A percentile compares a stretch with the other conserved stretches of the same genome.
These are phyloP conservation scores for Anas acuta DNA, from an alignment of 2,797 vertebrate species.

Conservation along the genomic window DNA sequence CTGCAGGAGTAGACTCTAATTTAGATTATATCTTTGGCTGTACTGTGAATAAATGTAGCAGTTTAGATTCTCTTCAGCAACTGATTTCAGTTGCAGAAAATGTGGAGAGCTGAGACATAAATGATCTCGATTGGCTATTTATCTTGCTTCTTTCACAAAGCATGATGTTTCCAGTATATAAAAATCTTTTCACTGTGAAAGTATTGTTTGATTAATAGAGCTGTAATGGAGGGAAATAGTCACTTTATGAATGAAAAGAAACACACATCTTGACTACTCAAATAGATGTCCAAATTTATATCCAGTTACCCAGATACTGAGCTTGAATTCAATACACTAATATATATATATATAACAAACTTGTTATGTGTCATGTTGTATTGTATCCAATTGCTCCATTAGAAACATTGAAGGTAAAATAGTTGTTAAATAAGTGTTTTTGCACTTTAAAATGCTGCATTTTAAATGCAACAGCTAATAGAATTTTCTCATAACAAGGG, in stretches of 20 bases:
- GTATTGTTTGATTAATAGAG: not conserved
- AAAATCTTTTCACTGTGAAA: not conserved
- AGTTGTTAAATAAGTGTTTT: constrained; percentile 15
- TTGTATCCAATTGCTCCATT: constrained; percentile 48
- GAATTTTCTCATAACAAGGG: constrained; percentile 28
- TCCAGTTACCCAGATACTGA: not conserved
- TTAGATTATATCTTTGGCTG: not conserved
- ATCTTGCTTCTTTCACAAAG: not conserved
- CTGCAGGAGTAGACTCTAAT: not conserved
- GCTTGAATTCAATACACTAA: not conserved
- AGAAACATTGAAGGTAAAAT: constrained; percentile 26
- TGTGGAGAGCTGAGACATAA: not conserved
- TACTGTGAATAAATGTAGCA: not conserved
- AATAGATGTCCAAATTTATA: not conserved
- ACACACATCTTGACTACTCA: not conserved
- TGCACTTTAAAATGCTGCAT: not conserved
- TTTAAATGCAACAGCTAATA: constrained; percentile 37
- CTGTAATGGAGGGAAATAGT: not conserved
- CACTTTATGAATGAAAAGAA: not conserved
- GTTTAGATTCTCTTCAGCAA: constrained; percentile 11
- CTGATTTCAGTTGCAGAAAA: not conserved
- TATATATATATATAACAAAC: not conserved
- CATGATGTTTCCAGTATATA: not conserved
- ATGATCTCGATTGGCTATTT: not conserved
- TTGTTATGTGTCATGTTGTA: not conserved